Conservation (phyloP, 2,797 vertebrate genomes). For the Paramormyrops hopkinsi region DNA sequence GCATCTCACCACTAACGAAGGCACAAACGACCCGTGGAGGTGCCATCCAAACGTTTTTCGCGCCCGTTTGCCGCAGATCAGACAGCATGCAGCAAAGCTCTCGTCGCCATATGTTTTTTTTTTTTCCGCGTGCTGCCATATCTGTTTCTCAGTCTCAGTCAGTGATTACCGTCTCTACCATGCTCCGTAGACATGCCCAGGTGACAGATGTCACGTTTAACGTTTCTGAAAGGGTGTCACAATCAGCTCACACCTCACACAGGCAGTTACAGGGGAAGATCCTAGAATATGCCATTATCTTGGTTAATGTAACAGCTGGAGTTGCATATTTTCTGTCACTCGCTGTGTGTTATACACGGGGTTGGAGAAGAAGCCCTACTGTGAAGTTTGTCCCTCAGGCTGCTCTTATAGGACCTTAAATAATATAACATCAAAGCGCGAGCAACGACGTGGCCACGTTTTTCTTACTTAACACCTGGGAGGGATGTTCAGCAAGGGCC, state of each 20-base stretch:
- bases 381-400: not conserved
- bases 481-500: not conserved
- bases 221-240: constrained; percentile 28
- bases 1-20: not conserved
- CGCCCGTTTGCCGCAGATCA: constrained; percentile 26
- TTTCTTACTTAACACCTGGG: not conserved
- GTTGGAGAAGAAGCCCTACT: not conserved
- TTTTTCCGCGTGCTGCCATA: not conserved
- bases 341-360: not conserved
- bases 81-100: not conserved
- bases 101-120: not conserved
- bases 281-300: constrained; percentile 26
- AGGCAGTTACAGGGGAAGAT: not conserved
- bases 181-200: constrained; percentile 30
- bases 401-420: not conserved
- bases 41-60: not conserved
- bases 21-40: not conserved
- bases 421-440: not conserved
- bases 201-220: constrained; percentile 43
- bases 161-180: not conserved
- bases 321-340: not conserved
- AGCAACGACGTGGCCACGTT: not conserved
- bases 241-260: constrained; percentile 50
- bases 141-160: not conserved
- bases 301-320: constrained; percentile 21